Base-by-base conservation (phyloP, 2,113 vertebrate genomes). In the Mungos mungo region DNA sequence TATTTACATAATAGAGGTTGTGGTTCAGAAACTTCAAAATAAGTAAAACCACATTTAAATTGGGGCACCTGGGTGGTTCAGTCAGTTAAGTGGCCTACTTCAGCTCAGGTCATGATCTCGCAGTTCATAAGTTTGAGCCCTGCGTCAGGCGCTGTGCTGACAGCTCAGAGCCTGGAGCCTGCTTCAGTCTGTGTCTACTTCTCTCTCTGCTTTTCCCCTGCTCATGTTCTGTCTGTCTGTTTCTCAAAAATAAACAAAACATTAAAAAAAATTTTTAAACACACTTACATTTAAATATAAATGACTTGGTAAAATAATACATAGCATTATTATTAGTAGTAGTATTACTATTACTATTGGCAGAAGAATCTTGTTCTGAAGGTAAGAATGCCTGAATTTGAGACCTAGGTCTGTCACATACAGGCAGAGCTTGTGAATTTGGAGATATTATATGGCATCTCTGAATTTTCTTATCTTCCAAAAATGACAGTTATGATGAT, bases 41-140 rank as follows among this genome's bases (percentile, higher is more conserved):
- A 88, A 76, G 23, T 86, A 90, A 90, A 96, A 93, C 5, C 16
- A 93, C 11, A 81, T 35, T 96, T 95, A 90, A 87, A 65, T 52
- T 50, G 50, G 11, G 50, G 50, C 9, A 14, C 50, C 50, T 52
- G 50, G 50, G 50, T 52, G 50, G 50, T 14, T 52, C 50, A 52
- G 50, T 52, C 13, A 12, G 50, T 52, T 52, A 14, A 14, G 50
- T 3, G 3, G 45, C 45, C 45, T 8, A 10, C 45, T 47, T 47
- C 45, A 47, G 45, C 45, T 47, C 45, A 47, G 45, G 7, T 47
- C 45, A 47, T 47, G 45, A 10, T 47, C 45, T 47, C 45, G 45
- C 45, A 47, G 45, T 10, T 47, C 45, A 47, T 47, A 10, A 47
- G 45, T 8, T 47, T 9, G 45, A 47, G 45, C 45, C 45, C 45